These are phyloP conservation scores for Dendropsophus ebraccatus DNA, from an alignment of 2,113 vertebrate genomes.

Conservation along the genomic window DNA sequence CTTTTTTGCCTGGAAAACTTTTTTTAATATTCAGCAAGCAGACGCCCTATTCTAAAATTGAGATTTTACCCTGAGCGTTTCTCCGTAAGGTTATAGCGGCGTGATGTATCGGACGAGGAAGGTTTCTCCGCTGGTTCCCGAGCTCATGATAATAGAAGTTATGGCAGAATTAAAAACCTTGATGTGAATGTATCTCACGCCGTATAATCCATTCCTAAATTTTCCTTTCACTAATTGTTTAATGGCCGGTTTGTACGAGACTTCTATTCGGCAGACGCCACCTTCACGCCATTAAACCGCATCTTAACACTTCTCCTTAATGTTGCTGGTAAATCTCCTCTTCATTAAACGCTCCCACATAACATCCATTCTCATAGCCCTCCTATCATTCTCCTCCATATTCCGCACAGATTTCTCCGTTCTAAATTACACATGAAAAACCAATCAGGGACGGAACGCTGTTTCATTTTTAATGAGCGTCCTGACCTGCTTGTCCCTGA, in stretches of 20 bases:
- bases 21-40: no score
- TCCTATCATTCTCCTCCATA: conserved; percentile 38
- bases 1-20: no score
- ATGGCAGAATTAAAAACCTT: neutral
- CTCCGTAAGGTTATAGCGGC: neutral
- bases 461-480: conserved; percentile 52
- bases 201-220: conserved; percentile 18
- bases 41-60: neutral
- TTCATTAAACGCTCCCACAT: conserved; percentile 46
- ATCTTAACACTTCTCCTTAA: conserved; percentile 43
- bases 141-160: conserved; percentile 13
- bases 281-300: neutral
- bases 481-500: conserved; percentile 53
- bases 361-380: conserved; percentile 43
- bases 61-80: neutral
- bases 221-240: conserved; percentile 33
- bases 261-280: neutral
- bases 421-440: conserved; percentile 49
- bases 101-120: neutral
- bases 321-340: conserved; percentile 36
- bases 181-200: conserved; percentile 20
- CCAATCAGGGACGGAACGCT: conserved; percentile 43
- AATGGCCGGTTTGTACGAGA: conserved; percentile 9
- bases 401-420: conserved; percentile 20
- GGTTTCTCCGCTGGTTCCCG: neutral